Base-by-base conservation (phyloP, 1,140 invertebrate genomes). In the Gerris buenoi region DNA sequence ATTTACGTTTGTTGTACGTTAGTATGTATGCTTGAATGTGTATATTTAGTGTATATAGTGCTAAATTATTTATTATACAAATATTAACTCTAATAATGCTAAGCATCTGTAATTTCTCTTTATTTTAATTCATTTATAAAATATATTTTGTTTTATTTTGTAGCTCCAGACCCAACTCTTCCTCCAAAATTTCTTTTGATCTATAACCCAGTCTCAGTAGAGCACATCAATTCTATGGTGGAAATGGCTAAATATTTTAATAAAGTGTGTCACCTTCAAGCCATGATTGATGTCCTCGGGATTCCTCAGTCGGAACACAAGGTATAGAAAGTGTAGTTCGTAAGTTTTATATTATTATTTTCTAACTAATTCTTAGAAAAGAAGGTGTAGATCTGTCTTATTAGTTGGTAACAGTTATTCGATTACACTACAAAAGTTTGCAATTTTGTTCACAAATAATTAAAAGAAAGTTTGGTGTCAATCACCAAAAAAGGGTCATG, bases 171-270 rank as follows among this genome's bases (percentile, higher is more conserved):
- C 22, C 65, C 65, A 59, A 23, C 25, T 27, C 58, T 65, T 28
- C 68, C 68, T 27, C 68, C 65, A 22, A 69, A 67, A 60, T 57
- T 69, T 25, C 66, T 69, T 23, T 23, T 69, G 26, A 67, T 69
- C 59, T 69, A 69, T 58, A 69, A 62, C 23, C 66, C 68, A 27
- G 68, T 63, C 14, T 65, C 56, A 26, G 62, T 69, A 0, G 25
- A 69, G 59, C 68, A 69, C 58, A 28, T 69, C 14, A 22, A 64
- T 59, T 25, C 58, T 14, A 67, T 69, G 64, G 67, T 67, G 33
- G 68, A 69, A 65, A 23, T 69, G 13, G 22, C 66, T 59, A 69
- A 67, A 28, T 69, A 69, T 29, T 65, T 69, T 23, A 68, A 64
- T 25, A 69, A 65, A 65, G 58, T 62, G 15, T 69, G 68, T 25